These are phyloP conservation scores for Cheilinus undulatus DNA, from an alignment of 2,113 vertebrate genomes.

Conservation along the genomic window DNA sequence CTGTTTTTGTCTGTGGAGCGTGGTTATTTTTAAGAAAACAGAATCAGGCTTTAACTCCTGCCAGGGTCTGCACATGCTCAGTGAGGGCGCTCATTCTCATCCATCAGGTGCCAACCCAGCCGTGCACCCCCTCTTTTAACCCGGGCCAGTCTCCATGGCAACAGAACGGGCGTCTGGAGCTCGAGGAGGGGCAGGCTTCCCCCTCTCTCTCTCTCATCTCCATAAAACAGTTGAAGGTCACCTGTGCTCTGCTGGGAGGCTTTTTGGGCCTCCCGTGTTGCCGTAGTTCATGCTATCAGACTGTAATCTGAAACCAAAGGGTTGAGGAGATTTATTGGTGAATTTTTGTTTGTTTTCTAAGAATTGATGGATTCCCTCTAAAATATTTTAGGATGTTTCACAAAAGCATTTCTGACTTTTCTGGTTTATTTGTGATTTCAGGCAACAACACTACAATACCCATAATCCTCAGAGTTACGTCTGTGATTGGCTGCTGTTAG, in stretches of 20 bases:
- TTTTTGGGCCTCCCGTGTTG: neutral
- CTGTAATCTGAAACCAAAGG: too few relatives aligned
- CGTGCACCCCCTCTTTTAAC: slow-evolving; percentile 6
- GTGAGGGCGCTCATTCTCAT: slow-evolving; percentile 1
- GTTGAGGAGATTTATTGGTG: neutral
- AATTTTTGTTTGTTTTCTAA: too few relatives aligned
- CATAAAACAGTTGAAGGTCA: slow-evolving; percentile 18
- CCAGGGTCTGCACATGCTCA: slow-evolving; percentile 20
- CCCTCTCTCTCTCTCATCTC: neutral
- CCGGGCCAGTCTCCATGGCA: slow-evolving; percentile 46
- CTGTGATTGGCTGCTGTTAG: neutral
- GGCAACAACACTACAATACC: too few relatives aligned
- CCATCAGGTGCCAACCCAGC: slow-evolving; percentile 18
- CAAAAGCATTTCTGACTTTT: too few relatives aligned
- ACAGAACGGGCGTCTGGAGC: slow-evolving; percentile 33
- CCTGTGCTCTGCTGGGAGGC: neutral
- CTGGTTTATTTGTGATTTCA: too few relatives aligned
- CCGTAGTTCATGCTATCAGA: neutral
- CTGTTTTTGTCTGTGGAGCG: too few relatives aligned
- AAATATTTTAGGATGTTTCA: too few relatives aligned
- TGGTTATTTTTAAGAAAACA: too few relatives aligned
- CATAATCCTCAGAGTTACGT: too few relatives aligned
- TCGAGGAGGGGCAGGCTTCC: slow-evolving; percentile 5
- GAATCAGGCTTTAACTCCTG: too few relatives aligned
- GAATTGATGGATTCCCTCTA: too few relatives aligned